Conservation (phyloP, 1,140 invertebrate genomes). For the Ceratosolen solmsi region DNA sequence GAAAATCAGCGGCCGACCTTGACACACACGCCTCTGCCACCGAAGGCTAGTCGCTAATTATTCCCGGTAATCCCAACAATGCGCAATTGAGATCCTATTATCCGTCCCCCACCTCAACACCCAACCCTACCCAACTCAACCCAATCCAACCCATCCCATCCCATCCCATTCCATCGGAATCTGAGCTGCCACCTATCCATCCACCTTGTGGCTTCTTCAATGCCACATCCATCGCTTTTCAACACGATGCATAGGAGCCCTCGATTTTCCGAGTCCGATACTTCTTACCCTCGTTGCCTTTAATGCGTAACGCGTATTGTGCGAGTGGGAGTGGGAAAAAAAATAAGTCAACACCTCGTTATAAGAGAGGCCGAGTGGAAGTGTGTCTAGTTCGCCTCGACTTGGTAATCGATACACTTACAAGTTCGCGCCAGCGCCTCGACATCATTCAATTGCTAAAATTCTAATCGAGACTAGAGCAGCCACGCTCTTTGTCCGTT, state of each 20-base stretch:
- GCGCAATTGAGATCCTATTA: neutral
- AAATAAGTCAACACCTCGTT: neutral
- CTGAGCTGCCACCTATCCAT: no score
- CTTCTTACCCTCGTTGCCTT: neutral
- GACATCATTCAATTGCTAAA: neutral
- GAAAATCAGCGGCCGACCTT: constrained; percentile 34
- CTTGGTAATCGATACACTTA: neutral
- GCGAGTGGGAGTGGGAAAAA: neutral
- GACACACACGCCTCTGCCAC: neutral
- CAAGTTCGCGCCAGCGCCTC: neutral
- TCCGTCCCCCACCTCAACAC: neutral
- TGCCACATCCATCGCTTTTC: neutral
- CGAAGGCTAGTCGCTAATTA: neutral
- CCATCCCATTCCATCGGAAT: no score
- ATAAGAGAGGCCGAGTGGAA: neutral
- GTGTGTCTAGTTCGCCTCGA: neutral
- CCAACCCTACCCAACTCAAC: no score
- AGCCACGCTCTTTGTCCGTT: no score
- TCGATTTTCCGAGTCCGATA: neutral
- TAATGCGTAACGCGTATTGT: neutral
- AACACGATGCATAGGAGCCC: neutral
- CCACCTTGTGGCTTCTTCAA: neutral
- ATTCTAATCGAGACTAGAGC: neutral
- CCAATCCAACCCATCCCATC: no score
- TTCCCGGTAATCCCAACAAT: neutral